A percentile compares a stretch with the other conserved stretches of the same genome.
Conservation (phyloP, 2,888 invertebrate species). For the Leucophenga maculata region DNA sequence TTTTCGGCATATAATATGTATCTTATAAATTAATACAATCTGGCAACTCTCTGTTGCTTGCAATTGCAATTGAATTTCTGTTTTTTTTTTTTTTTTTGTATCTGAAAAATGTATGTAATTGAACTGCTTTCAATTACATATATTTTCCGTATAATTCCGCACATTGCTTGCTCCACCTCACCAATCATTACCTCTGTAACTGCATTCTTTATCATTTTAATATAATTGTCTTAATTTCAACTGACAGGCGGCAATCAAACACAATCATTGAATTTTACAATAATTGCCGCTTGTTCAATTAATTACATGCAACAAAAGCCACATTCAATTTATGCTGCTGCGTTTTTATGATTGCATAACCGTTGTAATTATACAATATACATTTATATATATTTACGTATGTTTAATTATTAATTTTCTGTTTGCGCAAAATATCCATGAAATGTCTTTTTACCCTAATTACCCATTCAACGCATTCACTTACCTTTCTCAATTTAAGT, state of each 20-base stretch:
- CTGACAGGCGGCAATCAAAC: slow-evolving; percentile 3
- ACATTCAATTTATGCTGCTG: background rate
- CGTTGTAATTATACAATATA: background rate
- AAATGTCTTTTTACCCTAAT: too few relatives aligned
- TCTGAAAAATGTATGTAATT: background rate
- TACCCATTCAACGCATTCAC: background rate
- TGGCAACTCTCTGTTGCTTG: too few relatives aligned
- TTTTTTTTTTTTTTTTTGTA: background rate
- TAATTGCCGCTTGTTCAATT: slow-evolving; percentile 15
- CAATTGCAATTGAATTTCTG: background rate
- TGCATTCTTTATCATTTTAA: too few relatives aligned
- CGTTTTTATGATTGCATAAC: too few relatives aligned
- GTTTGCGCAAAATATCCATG: too few relatives aligned
- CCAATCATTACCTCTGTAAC: too few relatives aligned
- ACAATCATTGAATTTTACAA: slow-evolving; percentile 10
- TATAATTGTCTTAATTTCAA: slow-evolving; percentile 3
- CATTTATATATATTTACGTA: background rate
- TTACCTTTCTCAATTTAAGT: background rate
- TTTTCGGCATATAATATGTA: too few relatives aligned
- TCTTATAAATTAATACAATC: too few relatives aligned
- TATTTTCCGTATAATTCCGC: too few relatives aligned
- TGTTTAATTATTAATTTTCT: too few relatives aligned
- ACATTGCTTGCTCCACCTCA: too few relatives aligned
- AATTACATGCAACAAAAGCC: slow-evolving; percentile 20
- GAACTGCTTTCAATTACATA: background rate